Conservation (phyloP, 2,113 vertebrate species). For the Mormyrus iriodes region DNA sequence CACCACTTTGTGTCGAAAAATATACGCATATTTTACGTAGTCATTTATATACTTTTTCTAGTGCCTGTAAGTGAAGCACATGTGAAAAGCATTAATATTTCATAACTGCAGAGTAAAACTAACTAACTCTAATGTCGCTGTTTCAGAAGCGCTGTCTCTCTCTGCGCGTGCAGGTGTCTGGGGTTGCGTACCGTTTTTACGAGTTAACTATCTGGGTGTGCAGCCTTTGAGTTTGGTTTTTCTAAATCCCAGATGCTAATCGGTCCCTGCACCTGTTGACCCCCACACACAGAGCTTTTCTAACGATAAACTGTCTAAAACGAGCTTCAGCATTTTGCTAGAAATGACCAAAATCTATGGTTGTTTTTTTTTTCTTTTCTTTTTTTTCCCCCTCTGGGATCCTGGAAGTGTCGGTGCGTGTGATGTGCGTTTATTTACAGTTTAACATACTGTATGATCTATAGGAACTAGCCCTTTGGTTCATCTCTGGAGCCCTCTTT, state of each 20-base stretch:
- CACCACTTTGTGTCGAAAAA: too few species aligned
- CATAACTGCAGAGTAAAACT: not conserved
- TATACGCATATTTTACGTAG: too few species aligned
- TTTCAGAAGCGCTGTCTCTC: not conserved
- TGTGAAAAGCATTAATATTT: not conserved
- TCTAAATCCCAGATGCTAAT: not conserved
- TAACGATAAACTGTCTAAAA: not conserved
- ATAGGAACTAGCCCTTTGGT: not conserved
- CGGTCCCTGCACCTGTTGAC: not conserved
- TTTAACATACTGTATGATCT: not conserved
- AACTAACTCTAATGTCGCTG: not conserved
- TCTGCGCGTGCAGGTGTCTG: not conserved
- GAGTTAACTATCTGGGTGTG: not conserved
- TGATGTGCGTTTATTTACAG: not conserved
- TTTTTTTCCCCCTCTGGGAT: too few species aligned
- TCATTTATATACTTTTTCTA: not conserved
- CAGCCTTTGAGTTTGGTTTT: not conserved
- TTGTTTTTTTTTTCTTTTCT: not conserved
- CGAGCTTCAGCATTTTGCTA: not conserved
- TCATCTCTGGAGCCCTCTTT: not conserved
- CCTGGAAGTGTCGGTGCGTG: not conserved
- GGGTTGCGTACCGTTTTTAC: not conserved
- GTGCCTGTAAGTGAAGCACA: not conserved
- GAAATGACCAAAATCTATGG: not conserved
- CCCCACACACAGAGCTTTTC: not conserved